A percentile compares a stretch with the other conserved stretches of the same genome.
Conservation (phyloP, 2,888 invertebrate species). For the Plutella xylostella region DNA sequence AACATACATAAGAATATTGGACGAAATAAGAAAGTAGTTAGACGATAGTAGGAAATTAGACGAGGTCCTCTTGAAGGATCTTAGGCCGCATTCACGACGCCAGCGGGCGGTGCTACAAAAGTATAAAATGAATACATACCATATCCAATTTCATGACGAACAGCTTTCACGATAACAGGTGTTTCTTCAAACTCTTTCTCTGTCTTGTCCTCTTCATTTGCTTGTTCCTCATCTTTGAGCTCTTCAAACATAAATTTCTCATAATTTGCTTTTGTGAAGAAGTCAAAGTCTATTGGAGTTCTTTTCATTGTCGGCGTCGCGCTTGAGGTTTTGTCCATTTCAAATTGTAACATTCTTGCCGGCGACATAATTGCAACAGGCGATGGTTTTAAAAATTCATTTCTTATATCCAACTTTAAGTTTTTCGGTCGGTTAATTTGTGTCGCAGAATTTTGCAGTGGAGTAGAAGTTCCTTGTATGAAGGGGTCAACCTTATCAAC, state of each 20-base stretch:
- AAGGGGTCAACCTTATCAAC: background rate
- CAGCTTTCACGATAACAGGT: constrained; percentile 46
- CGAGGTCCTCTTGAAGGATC: too few relatives aligned
- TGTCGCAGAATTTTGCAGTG: background rate
- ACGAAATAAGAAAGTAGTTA: too few relatives aligned
- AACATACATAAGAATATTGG: background rate
- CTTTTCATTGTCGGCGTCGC: constrained; percentile 61
- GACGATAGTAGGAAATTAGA: too few relatives aligned
- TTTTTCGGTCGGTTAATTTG: background rate
- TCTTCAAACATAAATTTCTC: constrained; percentile 42
- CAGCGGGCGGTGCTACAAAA: too few relatives aligned
- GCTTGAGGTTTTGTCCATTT: constrained; percentile 37
- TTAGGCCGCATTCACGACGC: too few relatives aligned
- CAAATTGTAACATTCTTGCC: constrained; percentile 57
- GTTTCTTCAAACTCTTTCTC: constrained; percentile 34
- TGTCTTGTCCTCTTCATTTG: constrained; percentile 16
- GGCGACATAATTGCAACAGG: constrained; percentile 55
- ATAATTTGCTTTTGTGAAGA: constrained; percentile 47
- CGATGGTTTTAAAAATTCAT: constrained; percentile 50
- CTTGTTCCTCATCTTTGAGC: constrained; percentile 19
- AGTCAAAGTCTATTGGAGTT: constrained; percentile 53
- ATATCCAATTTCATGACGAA: constrained; percentile 57
- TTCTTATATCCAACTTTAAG: background rate
- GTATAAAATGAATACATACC: constrained; percentile 26
- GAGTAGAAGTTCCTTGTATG: constrained; percentile 14